A percentile compares a stretch with the other conserved stretches of the same genome.
phyloP scores from a whole-genome alignment of 2,797 vertebrate genomes.

The Apogon hyalosoma region DNA sequence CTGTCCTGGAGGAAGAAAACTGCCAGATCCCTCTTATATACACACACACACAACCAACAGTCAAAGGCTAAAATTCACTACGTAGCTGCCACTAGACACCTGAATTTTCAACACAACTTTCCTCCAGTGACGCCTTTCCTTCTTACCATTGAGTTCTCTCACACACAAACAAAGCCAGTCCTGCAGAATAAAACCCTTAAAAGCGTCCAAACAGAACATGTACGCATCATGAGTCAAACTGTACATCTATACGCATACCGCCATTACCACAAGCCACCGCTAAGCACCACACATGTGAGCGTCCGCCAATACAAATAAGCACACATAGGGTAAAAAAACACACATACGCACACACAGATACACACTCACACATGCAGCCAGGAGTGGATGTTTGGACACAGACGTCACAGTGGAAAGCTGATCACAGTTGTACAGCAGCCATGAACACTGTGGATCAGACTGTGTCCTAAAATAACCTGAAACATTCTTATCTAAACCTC shows the following conservation, averaged over 20 bases:
- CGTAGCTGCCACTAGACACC: slow-evolving; percentile 50
- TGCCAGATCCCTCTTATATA: slow-evolving; percentile 53
- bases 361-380: slow-evolving; percentile 38
- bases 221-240: slow-evolving; percentile 8
- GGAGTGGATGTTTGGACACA: slow-evolving; percentile 68
- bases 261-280: slow-evolving; percentile 24
- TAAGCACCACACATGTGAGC: slow-evolving; percentile 14
- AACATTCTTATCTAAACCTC: slow-evolving; percentile 60
- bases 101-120: slow-evolving; percentile 53
- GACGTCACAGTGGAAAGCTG: slow-evolving; percentile 73
- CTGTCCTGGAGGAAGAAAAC: slow-evolving; percentile 58
- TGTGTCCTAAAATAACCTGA: slow-evolving; percentile 75
- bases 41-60: slow-evolving; percentile 25
- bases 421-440: slow-evolving; percentile 70
- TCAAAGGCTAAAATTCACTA: slow-evolving; percentile 49
- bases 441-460: slow-evolving; percentile 61
- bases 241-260: slow-evolving; percentile 7
- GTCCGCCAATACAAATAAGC: slow-evolving; percentile 39
- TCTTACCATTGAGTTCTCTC: slow-evolving; percentile 3
- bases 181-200: not conserved
- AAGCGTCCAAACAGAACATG: slow-evolving; percentile 23
- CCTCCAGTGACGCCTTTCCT: slow-evolving; percentile 39
- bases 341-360: slow-evolving; percentile 12
- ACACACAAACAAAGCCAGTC: not conserved
- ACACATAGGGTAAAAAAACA: slow-evolving; percentile 33